A percentile compares a stretch with the other conserved stretches of the same genome.
Conservation (phyloP, 2,113 vertebrate genomes). For the Mugil cephalus region DNA sequence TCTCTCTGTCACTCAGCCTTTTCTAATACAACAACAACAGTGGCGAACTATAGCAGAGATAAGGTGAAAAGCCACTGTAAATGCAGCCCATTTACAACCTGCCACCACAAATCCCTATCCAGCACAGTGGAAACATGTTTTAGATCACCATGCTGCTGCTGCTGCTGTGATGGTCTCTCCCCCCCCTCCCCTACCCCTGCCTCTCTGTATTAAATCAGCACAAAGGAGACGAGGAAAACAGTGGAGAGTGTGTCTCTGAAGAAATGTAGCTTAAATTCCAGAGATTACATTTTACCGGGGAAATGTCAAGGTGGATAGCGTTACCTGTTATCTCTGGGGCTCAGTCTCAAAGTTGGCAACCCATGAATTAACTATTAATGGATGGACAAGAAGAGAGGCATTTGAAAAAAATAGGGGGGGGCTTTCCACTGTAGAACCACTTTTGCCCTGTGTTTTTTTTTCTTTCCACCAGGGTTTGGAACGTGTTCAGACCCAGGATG, state of each 20-base stretch:
- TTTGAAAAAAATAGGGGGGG: conserved; percentile 8
- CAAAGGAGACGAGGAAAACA: conserved; percentile 30
- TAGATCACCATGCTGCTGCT: neutral
- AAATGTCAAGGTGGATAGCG: conserved; percentile 69
- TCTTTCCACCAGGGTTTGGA: conserved; percentile 41
- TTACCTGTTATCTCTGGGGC: conserved; percentile 64
- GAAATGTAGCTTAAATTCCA: conserved; percentile 64
- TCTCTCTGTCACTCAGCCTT: conserved; percentile 3
- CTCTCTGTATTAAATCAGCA: conserved; percentile 44
- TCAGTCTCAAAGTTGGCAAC: conserved; percentile 62
- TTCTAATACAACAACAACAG: conserved; percentile 1
- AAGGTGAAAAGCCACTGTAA: conserved; percentile 31
- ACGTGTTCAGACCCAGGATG: conserved; percentile 24
- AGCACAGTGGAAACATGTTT: conserved; percentile 13
- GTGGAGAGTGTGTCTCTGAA: conserved; percentile 25
- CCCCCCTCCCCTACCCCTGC: conserved; percentile 19
- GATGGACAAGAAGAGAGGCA: conserved; percentile 37
- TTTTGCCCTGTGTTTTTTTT: conserved; percentile 32
- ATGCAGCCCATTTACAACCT: conserved; percentile 28
- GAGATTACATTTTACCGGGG: conserved; percentile 59
- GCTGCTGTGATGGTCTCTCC: neutral
- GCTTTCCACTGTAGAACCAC: conserved; percentile 36
- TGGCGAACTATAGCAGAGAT: neutral
- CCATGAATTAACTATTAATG: conserved; percentile 69
- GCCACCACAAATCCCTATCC: conserved; percentile 16